Conservation (phyloP, 64 coral and sea anemone species). For the Pachyseris speciosa region DNA sequence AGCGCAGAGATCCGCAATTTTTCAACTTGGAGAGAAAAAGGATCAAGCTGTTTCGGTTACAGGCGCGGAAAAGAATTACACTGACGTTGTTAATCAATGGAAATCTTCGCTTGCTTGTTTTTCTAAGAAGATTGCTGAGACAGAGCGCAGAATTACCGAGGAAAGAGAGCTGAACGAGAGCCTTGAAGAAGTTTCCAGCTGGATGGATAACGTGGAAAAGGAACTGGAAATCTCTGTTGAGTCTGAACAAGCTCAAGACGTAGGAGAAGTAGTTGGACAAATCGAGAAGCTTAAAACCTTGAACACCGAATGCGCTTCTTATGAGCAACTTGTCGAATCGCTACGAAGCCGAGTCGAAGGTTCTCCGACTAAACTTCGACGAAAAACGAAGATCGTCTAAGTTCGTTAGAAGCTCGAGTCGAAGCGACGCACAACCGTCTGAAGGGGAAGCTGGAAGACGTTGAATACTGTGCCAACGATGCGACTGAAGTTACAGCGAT, state of each 20-base stretch:
- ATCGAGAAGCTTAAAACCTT: constrained; percentile 61
- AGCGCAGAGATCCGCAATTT: constrained; percentile 6
- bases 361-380: constrained; percentile 14
- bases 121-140: constrained; percentile 52
- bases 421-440: constrained; percentile 34
- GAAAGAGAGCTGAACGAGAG: constrained; percentile 65
- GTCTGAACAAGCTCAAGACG: constrained; percentile 44
- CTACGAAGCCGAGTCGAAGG: constrained; percentile 63
- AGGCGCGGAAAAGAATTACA: constrained; percentile 32
- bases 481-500: background rate
- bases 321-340: constrained; percentile 58
- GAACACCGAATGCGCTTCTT: constrained; percentile 61
- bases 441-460: constrained; percentile 22
- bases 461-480: background rate
- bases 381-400: constrained; percentile 47
- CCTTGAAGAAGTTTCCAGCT: constrained; percentile 59
- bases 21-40: constrained; percentile 57
- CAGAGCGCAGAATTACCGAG: constrained; percentile 31
- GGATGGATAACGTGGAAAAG: constrained; percentile 71
- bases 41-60: constrained; percentile 7
- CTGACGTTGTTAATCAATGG: constrained; percentile 71
- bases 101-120: constrained; percentile 44
- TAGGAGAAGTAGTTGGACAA: constrained; percentile 57
- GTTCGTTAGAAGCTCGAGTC: constrained; percentile 49
- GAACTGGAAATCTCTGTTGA: constrained; percentile 39